Base-by-base conservation (phyloP, 1,140 invertebrate species). In the Drosophila repleta region DNA sequence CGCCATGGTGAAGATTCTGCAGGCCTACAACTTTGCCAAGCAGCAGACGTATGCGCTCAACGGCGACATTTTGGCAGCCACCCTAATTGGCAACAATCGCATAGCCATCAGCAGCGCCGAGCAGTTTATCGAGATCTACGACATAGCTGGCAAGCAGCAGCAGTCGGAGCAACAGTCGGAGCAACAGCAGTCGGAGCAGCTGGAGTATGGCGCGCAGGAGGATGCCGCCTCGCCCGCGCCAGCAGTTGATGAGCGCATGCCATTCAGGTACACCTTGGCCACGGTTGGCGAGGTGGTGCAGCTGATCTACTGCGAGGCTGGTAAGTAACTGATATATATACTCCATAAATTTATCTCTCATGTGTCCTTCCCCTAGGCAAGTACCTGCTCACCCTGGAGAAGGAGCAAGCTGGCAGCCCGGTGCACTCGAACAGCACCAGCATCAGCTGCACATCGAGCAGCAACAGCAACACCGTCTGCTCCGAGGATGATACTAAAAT, bases 121-220 rank as follows among this genome's bases (percentile, higher is more conserved):
- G 52, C 90, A 90, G 62, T 91, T 91, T 45, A 91, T 91, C 5
- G 90, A 91, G 63, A 91, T 91, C 48, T 91, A 91, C 57, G 90
- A 91, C 53, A 87, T 91, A 39, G 87, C 71, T 24, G 87, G 80
- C 2, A 90, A 90, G 49, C 85, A 71, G 10, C 37, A 57, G n/a
- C 57, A 57, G n/a, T 53, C 48, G 7, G n/a, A 37, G 24, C 63
- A 63, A 45, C 75, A 83, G 13, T 32, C 20, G 17, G 35, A 17
- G 7, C 65, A 56, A 51, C 75, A 83, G 20, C 35, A 32, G 41
- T 15, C 18, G 13, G 61, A 70, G 18, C 57, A 67, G 39, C 67
- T 37, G 26, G 74, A 73, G 7, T 20, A 52, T 39, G 51, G 43
- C 7, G 10, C 57, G 10, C 58, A 72, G 6, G 70, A 69, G 6